A percentile compares a stretch with the other conserved stretches of the same genome.
phyloP scores from a whole-genome alignment of 2,888 invertebrate species.

The Apomyelois bistriatella region DNA sequence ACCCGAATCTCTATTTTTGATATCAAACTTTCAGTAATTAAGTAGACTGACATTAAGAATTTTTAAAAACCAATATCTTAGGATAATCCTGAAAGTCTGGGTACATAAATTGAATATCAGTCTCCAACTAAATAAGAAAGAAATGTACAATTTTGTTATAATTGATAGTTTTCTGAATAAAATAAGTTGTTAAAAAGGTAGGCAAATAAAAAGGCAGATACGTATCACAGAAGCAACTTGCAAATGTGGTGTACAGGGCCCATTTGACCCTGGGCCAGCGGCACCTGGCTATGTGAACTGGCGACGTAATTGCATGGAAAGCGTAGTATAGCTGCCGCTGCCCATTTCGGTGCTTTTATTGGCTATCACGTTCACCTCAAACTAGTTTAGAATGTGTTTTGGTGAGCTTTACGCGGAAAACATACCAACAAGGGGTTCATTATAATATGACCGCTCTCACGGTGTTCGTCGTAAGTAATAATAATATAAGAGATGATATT shows the following conservation, averaged over 20 bases:
- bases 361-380: slow-evolving; percentile 67
- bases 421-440: slow-evolving; percentile 40
- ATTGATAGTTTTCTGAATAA: too few species aligned
- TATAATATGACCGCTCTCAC: slow-evolving; percentile 59
- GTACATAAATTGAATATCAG: too few species aligned
- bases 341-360: slow-evolving; percentile 71
- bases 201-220: neutral
- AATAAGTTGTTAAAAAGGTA: neutral
- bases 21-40: too few species aligned
- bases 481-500: slow-evolving; percentile 49
- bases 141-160: too few species aligned
- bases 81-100: too few species aligned
- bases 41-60: too few species aligned
- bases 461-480: slow-evolving; percentile 44
- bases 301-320: slow-evolving; percentile 61
- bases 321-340: slow-evolving; percentile 58
- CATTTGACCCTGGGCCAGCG: slow-evolving; percentile 47
- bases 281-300: slow-evolving; percentile 51
- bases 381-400: slow-evolving; percentile 69
- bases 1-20: too few species aligned
- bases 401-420: slow-evolving; percentile 62
- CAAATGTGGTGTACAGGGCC: slow-evolving; percentile 15
- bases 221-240: slow-evolving; percentile 2
- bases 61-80: too few species aligned
- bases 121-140: too few species aligned